Percentiles rank a stretch among this genome's conserved stretches.
Conservation (phyloP, 2,888 invertebrate species). For the Matsumyia berberina region DNA sequence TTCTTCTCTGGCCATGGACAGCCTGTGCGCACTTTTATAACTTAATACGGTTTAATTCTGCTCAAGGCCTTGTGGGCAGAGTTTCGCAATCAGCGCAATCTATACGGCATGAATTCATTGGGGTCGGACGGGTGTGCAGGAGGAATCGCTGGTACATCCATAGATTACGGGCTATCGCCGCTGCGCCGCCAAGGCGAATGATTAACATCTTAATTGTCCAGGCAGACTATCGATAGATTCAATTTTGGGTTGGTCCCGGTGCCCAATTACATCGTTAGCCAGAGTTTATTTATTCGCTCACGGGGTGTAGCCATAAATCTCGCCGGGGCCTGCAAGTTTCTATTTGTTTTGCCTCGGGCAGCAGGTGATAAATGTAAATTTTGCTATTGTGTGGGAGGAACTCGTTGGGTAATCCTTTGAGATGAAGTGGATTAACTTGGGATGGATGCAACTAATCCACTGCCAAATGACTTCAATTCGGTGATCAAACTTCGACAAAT, state of each 20-base stretch:
- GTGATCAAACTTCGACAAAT: no score
- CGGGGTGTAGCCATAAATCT: conserved; percentile 45
- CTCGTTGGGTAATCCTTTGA: conserved; percentile 30
- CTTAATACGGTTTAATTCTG: conserved; percentile 54
- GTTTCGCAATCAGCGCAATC: conserved; percentile 62
- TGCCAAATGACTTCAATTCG: no score
- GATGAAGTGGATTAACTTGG: neutral
- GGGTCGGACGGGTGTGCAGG: conserved; percentile 9
- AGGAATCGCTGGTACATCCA: conserved; percentile 33
- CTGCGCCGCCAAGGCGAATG: conserved; percentile 38
- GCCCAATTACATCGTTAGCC: conserved; percentile 60
- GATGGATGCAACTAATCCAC: no score
- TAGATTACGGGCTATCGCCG: conserved; percentile 53
- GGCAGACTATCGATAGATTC: conserved; percentile 54
- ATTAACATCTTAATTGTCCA: conserved; percentile 75
- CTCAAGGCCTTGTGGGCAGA: conserved; percentile 57
- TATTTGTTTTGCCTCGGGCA: conserved; percentile 47
- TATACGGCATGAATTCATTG: conserved; percentile 31
- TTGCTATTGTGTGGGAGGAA: conserved; percentile 42
- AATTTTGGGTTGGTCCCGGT: conserved; percentile 56
- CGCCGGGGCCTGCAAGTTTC: conserved; percentile 19
- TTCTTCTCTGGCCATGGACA: conserved; percentile 8
- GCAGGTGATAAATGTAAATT: conserved; percentile 63
- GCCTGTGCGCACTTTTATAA: conserved; percentile 44
- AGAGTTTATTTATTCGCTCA: conserved; percentile 44